Evolutionary conservation across 2,797 vertebrate genomes (phyloP), one percentile per base, ranked within the genome.

Genomic region (Pipistrellus kuhlii): DNA sequence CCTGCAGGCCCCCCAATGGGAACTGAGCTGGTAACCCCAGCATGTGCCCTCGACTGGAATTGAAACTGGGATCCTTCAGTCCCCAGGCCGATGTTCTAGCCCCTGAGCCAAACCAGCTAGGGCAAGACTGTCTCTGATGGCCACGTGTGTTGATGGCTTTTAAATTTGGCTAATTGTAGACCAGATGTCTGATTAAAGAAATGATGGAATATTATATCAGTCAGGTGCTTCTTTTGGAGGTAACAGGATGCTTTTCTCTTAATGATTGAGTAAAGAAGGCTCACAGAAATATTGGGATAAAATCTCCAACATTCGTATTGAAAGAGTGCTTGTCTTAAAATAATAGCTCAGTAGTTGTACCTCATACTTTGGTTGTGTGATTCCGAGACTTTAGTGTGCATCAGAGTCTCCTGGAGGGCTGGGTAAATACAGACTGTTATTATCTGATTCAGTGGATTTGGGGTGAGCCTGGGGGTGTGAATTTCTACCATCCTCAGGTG

Each of bases 81-180:
- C 57, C 11, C 57, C 57, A 59, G 25, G 57, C 23, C 25, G 25
- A 59, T 62, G 25, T 12, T 62, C 59, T 62, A 62, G 30, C 27
- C 59, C 13, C 59, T 62, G 59, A 62, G 59, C 27, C 27, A 62
- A 62, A 62, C 59, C 27, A 62, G 27, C 27, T 30, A 62, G 59
- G 59, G 59, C 59, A 78, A 44, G 13, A 23, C 21, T 10, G 38
- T 41, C 38, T 41, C 38, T 41, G 38, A 41, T 41, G 38, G 38
- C 38, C 38, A 41, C 38, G 38, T 41, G 38, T 41, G 38, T 41
- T 41, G 38, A 41, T 41, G 38, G 38, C 38, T 41, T 76, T 80
- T 90, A 64, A n/a, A 62, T 94, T 75, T 91, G 59, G 17, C n/a
- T 88, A 18, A 78, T 25, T 76, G 41, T 48, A 62, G 30, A 25